These are phyloP conservation scores for Lamprotornis superbus DNA, from an alignment of 2,113 vertebrate genomes.

Conservation along the genomic window DNA sequence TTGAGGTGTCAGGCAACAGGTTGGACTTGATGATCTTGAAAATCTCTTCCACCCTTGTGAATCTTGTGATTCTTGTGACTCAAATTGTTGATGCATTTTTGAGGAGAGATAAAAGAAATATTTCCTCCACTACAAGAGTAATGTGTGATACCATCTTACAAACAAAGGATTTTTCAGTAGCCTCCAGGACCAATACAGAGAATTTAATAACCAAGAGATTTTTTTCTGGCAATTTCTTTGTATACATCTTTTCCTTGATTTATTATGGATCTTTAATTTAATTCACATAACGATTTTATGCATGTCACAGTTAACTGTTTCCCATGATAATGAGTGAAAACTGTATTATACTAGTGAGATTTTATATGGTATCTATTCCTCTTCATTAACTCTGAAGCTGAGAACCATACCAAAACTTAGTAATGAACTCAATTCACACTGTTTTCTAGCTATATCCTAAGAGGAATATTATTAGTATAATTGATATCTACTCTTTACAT, in stretches of 20 bases:
- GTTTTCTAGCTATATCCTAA: not conserved
- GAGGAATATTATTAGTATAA: not conserved
- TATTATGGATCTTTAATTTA: not conserved
- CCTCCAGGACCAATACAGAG: not conserved
- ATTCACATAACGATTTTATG: not conserved
- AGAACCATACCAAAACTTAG: not conserved
- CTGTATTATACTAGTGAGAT: not conserved
- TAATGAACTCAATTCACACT: not conserved
- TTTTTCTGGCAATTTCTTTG: not conserved
- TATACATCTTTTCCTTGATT: not conserved
- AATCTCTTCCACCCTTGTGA: too few relatives aligned
- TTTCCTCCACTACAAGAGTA: not conserved
- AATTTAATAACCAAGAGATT: not conserved
- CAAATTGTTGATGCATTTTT: not conserved
- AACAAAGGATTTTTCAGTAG: not conserved
- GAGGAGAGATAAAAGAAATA: not conserved
- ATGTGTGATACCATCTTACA: not conserved
- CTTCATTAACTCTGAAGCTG: not conserved
- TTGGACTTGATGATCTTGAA: too few relatives aligned
- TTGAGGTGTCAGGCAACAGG: too few relatives aligned
- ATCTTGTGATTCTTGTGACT: not conserved
- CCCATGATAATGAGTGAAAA: not conserved
- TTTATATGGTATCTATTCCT: not conserved
- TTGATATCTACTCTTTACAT: not conserved
- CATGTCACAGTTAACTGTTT: not conserved